These are phyloP conservation scores for Pachycephus smyrnensis DNA, from an alignment of 2,888 invertebrate species.

Conservation along the genomic window DNA sequence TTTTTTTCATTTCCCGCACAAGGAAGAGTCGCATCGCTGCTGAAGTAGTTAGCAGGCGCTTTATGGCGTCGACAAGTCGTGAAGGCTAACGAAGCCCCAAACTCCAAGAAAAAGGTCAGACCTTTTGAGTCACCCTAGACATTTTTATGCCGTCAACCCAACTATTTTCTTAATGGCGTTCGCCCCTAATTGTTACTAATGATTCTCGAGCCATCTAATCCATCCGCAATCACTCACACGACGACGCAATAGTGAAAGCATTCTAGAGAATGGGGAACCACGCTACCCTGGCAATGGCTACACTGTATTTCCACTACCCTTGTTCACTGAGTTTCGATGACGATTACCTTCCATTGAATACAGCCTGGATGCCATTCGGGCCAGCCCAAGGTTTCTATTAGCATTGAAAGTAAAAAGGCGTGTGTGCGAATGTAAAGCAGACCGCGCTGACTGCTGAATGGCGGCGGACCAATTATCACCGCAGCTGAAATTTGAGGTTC, in stretches of 20 bases:
- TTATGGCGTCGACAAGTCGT: background rate
- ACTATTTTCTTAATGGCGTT: background rate
- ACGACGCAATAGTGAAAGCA: background rate
- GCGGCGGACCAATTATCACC: conserved; percentile 1
- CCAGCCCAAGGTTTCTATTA: background rate
- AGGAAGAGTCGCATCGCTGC: background rate
- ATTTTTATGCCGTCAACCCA: background rate
- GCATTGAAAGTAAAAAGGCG: background rate
- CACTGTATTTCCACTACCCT: background rate
- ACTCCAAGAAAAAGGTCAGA: no score
- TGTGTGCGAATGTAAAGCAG: background rate
- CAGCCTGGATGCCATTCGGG: background rate
- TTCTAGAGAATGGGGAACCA: background rate
- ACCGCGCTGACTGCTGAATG: background rate
- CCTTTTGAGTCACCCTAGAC: background rate
- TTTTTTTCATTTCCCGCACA: background rate
- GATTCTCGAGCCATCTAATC: background rate
- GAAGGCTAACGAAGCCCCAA: background rate
- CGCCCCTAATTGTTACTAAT: background rate
- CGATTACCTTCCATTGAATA: conserved; percentile 4
- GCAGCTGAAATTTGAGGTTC: background rate
- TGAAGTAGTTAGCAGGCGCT: background rate
- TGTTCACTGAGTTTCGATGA: background rate
- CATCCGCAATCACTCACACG: background rate
- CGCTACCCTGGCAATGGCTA: background rate